Percentiles rank a stretch among this genome's conserved stretches.
Conservation (phyloP, 2,888 invertebrate species). For the Yponomeuta sedellus region DNA sequence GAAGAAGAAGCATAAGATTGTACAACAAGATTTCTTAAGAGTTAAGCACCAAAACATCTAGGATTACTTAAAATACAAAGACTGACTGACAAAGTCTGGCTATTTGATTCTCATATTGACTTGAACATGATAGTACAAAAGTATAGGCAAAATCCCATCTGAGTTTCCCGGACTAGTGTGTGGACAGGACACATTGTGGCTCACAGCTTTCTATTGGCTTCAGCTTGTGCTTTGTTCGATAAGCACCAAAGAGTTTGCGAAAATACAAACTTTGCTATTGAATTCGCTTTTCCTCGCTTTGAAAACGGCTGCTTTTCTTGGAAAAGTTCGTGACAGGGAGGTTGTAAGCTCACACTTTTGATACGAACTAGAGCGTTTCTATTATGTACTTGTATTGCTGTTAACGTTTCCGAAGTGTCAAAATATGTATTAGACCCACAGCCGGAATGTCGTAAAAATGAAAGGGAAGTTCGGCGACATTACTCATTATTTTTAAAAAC, state of each 20-base stretch:
- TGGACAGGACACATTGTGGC: background rate
- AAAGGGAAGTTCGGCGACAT: too few relatives aligned
- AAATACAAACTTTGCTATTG: background rate
- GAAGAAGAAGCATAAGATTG: too few relatives aligned
- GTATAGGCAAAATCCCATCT: background rate
- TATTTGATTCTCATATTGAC: too few relatives aligned
- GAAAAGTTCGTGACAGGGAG: background rate
- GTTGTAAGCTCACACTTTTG: background rate
- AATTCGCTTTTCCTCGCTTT: background rate
- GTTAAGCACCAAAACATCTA: background rate
- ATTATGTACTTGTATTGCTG: too few relatives aligned
- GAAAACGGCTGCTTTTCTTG: background rate
- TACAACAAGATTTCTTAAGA: background rate
- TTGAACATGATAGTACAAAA: too few relatives aligned
- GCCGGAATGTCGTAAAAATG: too few relatives aligned
- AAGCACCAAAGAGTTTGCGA: background rate
- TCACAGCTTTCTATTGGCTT: background rate
- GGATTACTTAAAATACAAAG: too few relatives aligned
- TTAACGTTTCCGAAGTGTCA: too few relatives aligned
- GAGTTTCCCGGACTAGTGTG: background rate
- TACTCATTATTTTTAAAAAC: too few relatives aligned
- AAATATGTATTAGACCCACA: too few relatives aligned
- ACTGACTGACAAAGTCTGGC: too few relatives aligned
- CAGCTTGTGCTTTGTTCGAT: background rate
- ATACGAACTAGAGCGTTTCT: too few relatives aligned